Evolutionary conservation across 1,140 invertebrate species (phyloP).

Genomic region (Brachionus koreanus): DNA sequence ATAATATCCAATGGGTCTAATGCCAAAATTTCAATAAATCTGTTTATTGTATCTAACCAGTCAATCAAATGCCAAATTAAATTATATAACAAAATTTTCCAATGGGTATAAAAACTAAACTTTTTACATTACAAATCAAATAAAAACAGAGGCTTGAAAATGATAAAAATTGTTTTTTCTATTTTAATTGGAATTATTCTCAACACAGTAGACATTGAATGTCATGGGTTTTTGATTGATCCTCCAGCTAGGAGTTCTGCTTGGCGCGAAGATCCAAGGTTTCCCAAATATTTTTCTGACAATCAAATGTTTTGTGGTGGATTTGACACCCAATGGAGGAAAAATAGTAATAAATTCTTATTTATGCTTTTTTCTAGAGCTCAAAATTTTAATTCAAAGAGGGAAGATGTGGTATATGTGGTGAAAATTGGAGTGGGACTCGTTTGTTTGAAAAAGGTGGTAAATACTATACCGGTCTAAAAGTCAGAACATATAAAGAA

Average conservation of each 20-base stretch:
- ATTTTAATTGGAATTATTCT: not conserved
- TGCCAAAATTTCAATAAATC: not conserved
- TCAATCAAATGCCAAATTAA: not conserved
- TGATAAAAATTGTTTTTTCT: not conserved
- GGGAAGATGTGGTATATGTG: conserved; percentile 44
- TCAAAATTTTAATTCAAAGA: conserved; percentile 2
- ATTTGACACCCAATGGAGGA: conserved; percentile 61
- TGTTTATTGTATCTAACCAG: not conserved
- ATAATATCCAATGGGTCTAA: not conserved
- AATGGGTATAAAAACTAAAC: not conserved
- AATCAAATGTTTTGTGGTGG: conserved; percentile 84
- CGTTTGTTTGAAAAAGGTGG: conserved; percentile 35
- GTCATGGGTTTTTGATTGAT: conserved; percentile 21
- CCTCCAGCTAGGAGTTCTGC: conserved; percentile 55
- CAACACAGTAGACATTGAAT: not conserved
- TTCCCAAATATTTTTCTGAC: conserved; percentile 75
- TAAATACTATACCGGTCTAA: not conserved
- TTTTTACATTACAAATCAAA: not conserved
- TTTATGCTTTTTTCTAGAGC: not conserved
- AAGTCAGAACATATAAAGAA: conserved; percentile 9
- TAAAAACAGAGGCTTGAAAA: not conserved
- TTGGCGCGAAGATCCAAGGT: conserved; percentile 63
- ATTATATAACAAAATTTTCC: not conserved
- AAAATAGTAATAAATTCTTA: not conserved
- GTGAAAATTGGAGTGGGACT: not conserved